phyloP scores from a whole-genome alignment of 2,888 invertebrate species.

The Deilephila elpenor region DNA sequence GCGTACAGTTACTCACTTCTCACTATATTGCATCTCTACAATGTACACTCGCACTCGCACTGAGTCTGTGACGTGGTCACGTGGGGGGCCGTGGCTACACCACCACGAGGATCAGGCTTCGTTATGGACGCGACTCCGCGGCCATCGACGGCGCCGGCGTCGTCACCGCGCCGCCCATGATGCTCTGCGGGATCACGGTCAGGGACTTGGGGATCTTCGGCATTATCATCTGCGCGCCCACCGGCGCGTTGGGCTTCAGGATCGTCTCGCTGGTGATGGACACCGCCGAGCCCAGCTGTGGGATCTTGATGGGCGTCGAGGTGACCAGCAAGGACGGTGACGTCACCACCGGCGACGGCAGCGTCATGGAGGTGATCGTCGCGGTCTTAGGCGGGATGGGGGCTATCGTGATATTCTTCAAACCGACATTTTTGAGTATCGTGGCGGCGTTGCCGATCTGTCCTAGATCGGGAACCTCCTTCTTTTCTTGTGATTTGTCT shows the following conservation, averaged over 20 bases:
- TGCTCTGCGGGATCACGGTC: constrained; percentile 90
- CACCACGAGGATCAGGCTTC: constrained; percentile 68
- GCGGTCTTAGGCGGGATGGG: constrained; percentile 74
- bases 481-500: constrained; percentile 58
- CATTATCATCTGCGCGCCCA: constrained; percentile 78
- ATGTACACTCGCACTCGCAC: constrained; percentile 10
- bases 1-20: constrained; percentile 33
- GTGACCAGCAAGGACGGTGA: constrained; percentile 54
- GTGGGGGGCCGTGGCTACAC: constrained; percentile 56
- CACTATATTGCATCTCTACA: constrained; percentile 24
- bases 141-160: constrained; percentile 39
- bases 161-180: constrained; percentile 45
- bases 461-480: constrained; percentile 52
- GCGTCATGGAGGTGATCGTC: constrained; percentile 68
- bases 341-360: constrained; percentile 54
- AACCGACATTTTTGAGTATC: constrained; percentile 77
- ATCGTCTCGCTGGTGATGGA: constrained; percentile 68
- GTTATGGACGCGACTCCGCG: constrained; percentile 67
- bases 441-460: constrained; percentile 72
- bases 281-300: constrained; percentile 66
- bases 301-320: constrained; percentile 64
- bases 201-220: constrained; percentile 92
- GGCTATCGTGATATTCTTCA: constrained; percentile 81
- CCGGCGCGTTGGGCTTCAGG: constrained; percentile 51
- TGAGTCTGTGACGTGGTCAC: constrained; percentile 32